These are phyloP conservation scores for Petaurus breviceps DNA, from an alignment of 2,113 vertebrate genomes.

Conservation along the genomic window DNA sequence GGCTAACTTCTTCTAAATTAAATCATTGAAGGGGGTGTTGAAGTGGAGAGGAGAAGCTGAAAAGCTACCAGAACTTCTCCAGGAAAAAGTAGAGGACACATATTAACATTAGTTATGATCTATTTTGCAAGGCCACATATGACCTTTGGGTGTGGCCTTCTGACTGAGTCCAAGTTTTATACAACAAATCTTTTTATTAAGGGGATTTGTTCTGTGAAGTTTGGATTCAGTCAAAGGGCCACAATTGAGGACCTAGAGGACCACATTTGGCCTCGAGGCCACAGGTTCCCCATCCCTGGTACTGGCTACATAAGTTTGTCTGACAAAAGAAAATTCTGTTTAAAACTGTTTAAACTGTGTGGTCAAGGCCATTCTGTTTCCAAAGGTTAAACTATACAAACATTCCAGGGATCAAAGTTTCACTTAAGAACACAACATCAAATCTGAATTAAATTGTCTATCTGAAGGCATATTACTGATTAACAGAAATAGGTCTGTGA, in stretches of 20 bases:
- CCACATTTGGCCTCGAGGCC: too few relatives aligned
- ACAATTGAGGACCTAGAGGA: too few relatives aligned
- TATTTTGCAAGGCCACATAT: not conserved
- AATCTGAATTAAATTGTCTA: not conserved
- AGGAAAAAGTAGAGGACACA: not conserved
- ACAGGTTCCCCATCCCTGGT: too few relatives aligned
- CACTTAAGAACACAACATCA: not conserved
- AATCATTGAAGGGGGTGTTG: not conserved
- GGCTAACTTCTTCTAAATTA: not conserved
- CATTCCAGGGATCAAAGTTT: not conserved
- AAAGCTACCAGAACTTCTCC: not conserved
- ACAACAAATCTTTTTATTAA: too few relatives aligned
- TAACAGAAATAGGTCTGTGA: not conserved
- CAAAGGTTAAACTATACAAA: not conserved
- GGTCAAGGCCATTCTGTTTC: not conserved
- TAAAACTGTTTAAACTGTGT: not conserved
- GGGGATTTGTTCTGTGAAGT: too few relatives aligned
- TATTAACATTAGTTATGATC: not conserved
- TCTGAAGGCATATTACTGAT: not conserved
- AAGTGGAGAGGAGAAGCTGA: not conserved
- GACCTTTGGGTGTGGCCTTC: too few relatives aligned
- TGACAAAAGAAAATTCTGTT: not conserved
- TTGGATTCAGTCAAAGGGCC: too few relatives aligned
- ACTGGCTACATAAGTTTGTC: not conserved
- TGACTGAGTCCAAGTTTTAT: too few relatives aligned